Conservation (phyloP, 2,113 vertebrate species). For the Solea senegalensis region DNA sequence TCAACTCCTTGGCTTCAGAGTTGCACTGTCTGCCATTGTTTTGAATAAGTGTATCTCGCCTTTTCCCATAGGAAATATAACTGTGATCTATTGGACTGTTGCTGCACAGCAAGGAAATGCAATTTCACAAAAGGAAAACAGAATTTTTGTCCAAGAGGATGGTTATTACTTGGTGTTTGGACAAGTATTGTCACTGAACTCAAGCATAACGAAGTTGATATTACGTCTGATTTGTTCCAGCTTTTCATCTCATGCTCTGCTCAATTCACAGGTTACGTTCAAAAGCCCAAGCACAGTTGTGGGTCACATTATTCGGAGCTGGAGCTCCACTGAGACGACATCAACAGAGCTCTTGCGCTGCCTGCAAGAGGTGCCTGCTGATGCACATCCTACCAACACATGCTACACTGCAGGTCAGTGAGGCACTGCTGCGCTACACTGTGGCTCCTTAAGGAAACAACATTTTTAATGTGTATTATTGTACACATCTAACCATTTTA, state of each 20-base stretch:
- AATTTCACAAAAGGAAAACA: constrained; percentile 73
- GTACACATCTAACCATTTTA: background rate
- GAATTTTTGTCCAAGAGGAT: constrained; percentile 76
- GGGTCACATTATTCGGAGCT: constrained; percentile 65
- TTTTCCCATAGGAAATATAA: constrained; percentile 72
- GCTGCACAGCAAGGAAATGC: constrained; percentile 65
- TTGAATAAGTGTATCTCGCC: constrained; percentile 57
- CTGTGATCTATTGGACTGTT: constrained; percentile 75
- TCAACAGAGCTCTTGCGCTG: constrained; percentile 57
- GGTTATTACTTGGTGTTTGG: constrained; percentile 79
- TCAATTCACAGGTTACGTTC: constrained; percentile 71
- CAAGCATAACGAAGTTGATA: constrained; percentile 60
- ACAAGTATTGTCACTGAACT: constrained; percentile 72
- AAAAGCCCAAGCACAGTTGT: constrained; percentile 50
- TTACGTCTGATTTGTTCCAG: constrained; percentile 66
- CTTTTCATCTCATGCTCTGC: constrained; percentile 53
- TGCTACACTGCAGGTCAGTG: constrained; percentile 73
- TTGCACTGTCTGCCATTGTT: constrained; percentile 54
- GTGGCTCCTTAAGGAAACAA: background rate
- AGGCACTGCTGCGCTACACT: constrained; percentile 6
- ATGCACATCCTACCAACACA: constrained; percentile 43
- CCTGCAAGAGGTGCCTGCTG: constrained; percentile 60
- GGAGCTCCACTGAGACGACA: constrained; percentile 36
- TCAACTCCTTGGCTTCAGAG: constrained; percentile 45
- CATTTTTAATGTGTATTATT: background rate